Percentiles rank a stretch among this genome's conserved stretches.
Conservation (phyloP, 2,113 vertebrate species). For the Lasiurus borealis region DNA sequence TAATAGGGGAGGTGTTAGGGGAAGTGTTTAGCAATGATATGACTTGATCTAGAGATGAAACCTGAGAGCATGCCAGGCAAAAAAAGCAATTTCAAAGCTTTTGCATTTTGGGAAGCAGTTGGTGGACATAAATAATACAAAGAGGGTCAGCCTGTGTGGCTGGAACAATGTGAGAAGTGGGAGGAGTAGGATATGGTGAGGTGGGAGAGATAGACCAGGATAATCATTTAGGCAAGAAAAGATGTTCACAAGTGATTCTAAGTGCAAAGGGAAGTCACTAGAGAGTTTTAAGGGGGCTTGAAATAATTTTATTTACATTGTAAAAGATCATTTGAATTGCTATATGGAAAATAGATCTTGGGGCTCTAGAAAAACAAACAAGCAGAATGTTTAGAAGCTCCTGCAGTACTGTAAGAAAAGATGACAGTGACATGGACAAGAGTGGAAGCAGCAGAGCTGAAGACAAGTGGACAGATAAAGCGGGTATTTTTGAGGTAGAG, state of each 20-base stretch:
- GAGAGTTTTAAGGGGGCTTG: conserved; percentile 1
- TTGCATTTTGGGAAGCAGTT: background rate
- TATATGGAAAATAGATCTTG: background rate
- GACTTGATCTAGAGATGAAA: background rate
- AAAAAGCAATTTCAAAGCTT: background rate
- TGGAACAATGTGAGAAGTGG: background rate
- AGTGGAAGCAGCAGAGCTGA: background rate
- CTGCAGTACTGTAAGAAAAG: background rate
- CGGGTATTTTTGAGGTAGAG: background rate
- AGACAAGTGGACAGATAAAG: background rate
- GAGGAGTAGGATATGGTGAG: background rate
- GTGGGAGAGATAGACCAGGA: background rate
- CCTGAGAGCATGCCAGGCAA: background rate
- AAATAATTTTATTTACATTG: background rate
- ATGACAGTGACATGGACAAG: too few species aligned
- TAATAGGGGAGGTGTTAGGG: background rate
- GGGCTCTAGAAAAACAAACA: background rate
- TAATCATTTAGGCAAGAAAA: background rate
- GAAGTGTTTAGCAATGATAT: background rate
- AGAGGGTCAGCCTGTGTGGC: background rate
- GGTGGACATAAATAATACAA: background rate
- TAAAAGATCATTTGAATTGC: background rate
- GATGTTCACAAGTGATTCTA: background rate
- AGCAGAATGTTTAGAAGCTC: background rate
- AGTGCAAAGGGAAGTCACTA: background rate